phyloP scores from a whole-genome alignment of 1,140 invertebrate genomes.

The Drosophila takahashii region DNA sequence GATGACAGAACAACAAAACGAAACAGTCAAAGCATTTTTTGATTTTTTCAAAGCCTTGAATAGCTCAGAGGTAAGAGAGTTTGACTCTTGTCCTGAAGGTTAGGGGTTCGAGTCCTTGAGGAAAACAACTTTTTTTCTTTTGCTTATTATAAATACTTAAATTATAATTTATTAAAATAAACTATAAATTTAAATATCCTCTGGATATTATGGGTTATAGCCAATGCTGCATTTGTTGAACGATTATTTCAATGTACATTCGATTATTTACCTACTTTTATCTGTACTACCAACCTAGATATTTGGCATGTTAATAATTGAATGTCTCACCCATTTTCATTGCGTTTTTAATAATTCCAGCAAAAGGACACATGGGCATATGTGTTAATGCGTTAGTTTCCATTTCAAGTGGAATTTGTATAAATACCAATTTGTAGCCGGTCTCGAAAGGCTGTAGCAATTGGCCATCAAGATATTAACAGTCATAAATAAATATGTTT shows the following conservation, averaged over 20 bases:
- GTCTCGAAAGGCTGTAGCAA: not conserved
- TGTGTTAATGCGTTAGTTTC: slow-evolving; percentile 27
- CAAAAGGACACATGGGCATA: not conserved
- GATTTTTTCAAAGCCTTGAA: not conserved
- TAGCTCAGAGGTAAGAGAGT: not conserved
- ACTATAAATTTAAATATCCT: no score
- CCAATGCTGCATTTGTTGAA: no score
- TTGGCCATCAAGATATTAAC: slow-evolving; percentile 10
- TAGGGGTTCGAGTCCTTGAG: not conserved
- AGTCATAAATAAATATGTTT: slow-evolving; percentile 1
- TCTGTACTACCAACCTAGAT: not conserved
- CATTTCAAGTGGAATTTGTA: slow-evolving; percentile 12
- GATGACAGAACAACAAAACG: no score
- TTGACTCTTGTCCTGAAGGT: not conserved
- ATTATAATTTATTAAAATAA: no score
- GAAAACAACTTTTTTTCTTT: not conserved
- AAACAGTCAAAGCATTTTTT: not conserved
- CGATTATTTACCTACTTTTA: slow-evolving; percentile 1
- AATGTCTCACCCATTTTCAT: slow-evolving; percentile 19
- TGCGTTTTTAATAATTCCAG: slow-evolving; percentile 36
- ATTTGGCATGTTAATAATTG: slow-evolving; percentile 23
- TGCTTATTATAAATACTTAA: no score
- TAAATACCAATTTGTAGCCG: slow-evolving; percentile 5
- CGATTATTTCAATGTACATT: not conserved
- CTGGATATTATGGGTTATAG: no score